Conservation (phyloP, 2,888 invertebrate genomes). For the Drosophila gaucha region DNA sequence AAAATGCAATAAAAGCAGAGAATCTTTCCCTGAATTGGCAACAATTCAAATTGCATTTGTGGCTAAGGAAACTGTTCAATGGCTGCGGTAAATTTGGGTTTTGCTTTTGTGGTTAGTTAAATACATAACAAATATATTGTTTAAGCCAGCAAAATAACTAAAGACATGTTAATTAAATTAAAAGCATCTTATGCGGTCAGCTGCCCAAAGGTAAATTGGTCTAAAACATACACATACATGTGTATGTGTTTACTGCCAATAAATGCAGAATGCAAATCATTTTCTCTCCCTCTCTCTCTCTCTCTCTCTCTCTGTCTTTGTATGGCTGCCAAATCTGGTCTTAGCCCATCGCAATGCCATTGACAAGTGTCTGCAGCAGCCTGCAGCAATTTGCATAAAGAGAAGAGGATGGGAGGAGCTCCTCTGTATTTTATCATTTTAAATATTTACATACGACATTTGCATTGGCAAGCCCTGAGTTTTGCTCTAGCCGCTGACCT, state of each 20-base stretch:
- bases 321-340: slow-evolving; percentile 29
- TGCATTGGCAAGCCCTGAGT: slow-evolving; percentile 55
- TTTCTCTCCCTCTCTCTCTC: no score
- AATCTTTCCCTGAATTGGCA: slow-evolving; percentile 5
- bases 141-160: slow-evolving; percentile 9
- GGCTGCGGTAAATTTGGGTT: slow-evolving; percentile 20
- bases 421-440: slow-evolving; percentile 47
- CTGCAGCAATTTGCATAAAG: slow-evolving; percentile 44
- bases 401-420: slow-evolving; percentile 17
- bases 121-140: neutral
- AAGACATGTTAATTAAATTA: slow-evolving; percentile 52
- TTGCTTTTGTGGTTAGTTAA: slow-evolving; percentile 13
- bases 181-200: slow-evolving; percentile 43
- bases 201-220: slow-evolving; percentile 33
- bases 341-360: slow-evolving; percentile 36
- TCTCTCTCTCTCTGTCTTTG: no score
- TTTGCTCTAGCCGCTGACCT: slow-evolving; percentile 45
- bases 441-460: slow-evolving; percentile 70
- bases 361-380: slow-evolving; percentile 34
- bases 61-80: slow-evolving; percentile 8
- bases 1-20: neutral
- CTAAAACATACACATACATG: neutral
- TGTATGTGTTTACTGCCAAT: neutral
- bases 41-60: slow-evolving; percentile 7
- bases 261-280: slow-evolving; percentile 32